Evolutionary conservation across 2,113 vertebrate species (phyloP), one percentile per base, ranked within the genome.

Genomic region (Enhydra lutris): DNA sequence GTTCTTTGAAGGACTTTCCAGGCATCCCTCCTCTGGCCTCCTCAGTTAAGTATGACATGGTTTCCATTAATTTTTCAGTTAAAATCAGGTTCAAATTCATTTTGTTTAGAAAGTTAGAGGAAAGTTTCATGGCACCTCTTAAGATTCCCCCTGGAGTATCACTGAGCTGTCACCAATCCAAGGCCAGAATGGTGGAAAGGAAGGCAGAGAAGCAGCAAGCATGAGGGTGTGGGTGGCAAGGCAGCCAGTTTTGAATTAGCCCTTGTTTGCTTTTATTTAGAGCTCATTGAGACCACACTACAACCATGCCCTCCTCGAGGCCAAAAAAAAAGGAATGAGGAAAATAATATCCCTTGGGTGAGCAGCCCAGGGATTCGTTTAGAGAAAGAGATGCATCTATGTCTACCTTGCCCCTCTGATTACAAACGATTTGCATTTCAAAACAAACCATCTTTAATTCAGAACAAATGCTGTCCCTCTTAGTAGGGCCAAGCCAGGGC

Each of bases 191-290:
- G 59, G 65, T 15, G 15, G 80, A 96, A 97, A 89, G 74, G 73
- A 92, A 89, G 79, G 45, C 82, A 95, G 73, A 80, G 63, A 73
- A 39, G 79, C 63, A 85, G 73, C 1, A 18, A 85, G 61, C 1
- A 3, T 34, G 73, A 91, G 36, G 82, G 57, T 89, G 42, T 0
- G 5, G 82, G 65, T 92, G 59, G 83, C 76, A 97, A 92, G 31
- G 14, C 57, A 91, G 89, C 63, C 39, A 0, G 98, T 98, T 98
- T 98, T 97, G 98, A 98, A 98, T 99, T 98, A 98, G 79, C 93
- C 95, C 87, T 96, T 97, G 97, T 98, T 98, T 99, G 96, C 98
- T 98, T 98, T 98, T 98, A 98, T 98, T 98, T 98, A 96, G 96
- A 98, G 91, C 78, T 98, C 97, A 98, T 90, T 96, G 96, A 98